Evolutionary conservation across 2,797 vertebrate species (phyloP).

Genomic region (Hemibagrus guttatus): DNA sequence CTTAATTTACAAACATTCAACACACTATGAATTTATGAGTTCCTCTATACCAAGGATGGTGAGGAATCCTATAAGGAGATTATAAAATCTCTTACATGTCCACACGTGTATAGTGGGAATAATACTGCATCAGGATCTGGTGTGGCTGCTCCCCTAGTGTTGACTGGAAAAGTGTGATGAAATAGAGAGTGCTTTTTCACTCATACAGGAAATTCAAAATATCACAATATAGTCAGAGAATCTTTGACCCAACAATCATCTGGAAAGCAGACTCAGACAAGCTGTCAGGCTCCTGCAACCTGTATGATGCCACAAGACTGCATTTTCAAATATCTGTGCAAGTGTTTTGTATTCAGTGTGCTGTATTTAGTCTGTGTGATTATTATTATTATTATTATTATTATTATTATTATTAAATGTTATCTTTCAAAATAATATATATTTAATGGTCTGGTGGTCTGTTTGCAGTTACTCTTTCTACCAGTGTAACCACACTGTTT

Average conservation of each 20-base stretch:
- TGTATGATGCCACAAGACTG: not conserved
- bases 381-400: too few species aligned
- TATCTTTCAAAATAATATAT: not conserved
- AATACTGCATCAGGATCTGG: not conserved
- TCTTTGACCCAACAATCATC: not conserved
- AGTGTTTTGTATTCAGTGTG: too few species aligned
- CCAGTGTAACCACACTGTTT: not conserved
- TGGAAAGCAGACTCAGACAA: not conserved
- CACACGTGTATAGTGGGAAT: too few species aligned
- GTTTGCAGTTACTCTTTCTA: not conserved
- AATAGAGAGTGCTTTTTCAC: not conserved
- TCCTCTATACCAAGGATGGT: not conserved
- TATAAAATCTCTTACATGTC: not conserved
- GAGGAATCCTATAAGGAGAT: not conserved
- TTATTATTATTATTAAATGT: not conserved
- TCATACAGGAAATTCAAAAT: not conserved
- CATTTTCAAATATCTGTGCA: not conserved
- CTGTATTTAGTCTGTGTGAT: not conserved
- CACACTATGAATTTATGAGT: not conserved
- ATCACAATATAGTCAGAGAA: not conserved
- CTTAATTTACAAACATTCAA: not conserved
- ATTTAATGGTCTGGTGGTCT: not conserved
- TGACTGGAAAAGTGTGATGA: not conserved
- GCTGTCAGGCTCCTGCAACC: too few species aligned
- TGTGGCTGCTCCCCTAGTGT: not conserved